Base-by-base conservation (phyloP, 1,140 invertebrate genomes). In the Achroia grisella region DNA sequence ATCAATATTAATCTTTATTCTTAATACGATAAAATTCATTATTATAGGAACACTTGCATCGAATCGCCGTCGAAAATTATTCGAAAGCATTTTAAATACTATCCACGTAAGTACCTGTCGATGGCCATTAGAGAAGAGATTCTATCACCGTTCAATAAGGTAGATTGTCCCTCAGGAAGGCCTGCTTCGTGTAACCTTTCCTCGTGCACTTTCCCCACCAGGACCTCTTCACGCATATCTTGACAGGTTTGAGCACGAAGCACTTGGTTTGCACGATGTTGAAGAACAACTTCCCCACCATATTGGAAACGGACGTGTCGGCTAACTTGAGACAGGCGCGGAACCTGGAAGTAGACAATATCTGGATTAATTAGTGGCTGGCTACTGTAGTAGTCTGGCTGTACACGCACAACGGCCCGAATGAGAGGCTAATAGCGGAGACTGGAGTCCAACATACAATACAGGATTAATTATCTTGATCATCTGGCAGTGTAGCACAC, bases 211-310 rank as follows among this genome's bases (percentile, higher is more conserved):
- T 93, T 0, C 95, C 95, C 92, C 93, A 94, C 91, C 93, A 94
- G 1, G 91, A 91, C 8, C 91, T 86, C 57, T 93, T 89, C 9
- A 87, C 84, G 80, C 96, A 98, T 0, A 92, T 84, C 50, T 91
- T 90, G 49, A 94, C 90, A 0, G 90, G 88, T 62, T 95, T 95
- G 9, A 98, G 80, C 0, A 94, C 89, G 78, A 98, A 98, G 70
- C 96, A 98, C 64, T 96, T 94, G 0, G 94, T 96, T 69, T 96
- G 94, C 1, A 98, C 91, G 0, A 97, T 88, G 74, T 98, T 97
- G 88, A 98, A 98, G 86, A 97, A 98, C 5, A 98, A 87, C 68
- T 95, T 95, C 1, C 97, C 96, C 29, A 98, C 95, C 59, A 97
- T 89, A 67, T 96, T 95, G 0, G 96, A 92, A 0, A 94, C 90